Conservation (phyloP, 2,888 invertebrate species). For the Drosophila maculinotata region DNA sequence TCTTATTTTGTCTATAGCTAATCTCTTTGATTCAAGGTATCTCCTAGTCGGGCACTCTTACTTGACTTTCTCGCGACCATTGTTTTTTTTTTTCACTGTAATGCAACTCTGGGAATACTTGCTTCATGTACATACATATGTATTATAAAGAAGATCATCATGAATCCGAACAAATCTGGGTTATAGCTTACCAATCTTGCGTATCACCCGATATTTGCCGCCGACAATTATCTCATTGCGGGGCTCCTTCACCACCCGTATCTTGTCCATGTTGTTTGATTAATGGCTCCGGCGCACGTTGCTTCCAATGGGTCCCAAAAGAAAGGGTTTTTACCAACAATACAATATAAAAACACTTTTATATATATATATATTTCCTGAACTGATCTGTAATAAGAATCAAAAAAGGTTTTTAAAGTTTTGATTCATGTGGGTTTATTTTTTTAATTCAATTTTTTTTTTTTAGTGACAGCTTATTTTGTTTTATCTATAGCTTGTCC, state of each 20-base stretch:
- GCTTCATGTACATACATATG: neutral
- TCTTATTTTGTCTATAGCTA: too few relatives aligned
- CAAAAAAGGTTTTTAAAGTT: constrained; percentile 1
- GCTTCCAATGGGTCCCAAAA: constrained; percentile 10
- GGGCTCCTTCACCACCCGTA: constrained; percentile 82
- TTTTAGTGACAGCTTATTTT: too few relatives aligned
- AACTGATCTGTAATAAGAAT: constrained; percentile 21
- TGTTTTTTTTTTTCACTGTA: too few relatives aligned
- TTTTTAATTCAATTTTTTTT: too few relatives aligned
- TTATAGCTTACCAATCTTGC: constrained; percentile 93
- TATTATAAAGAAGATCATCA: too few relatives aligned
- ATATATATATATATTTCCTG: constrained; percentile 9
- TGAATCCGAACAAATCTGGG: too few relatives aligned
- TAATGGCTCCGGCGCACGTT: constrained; percentile 45
- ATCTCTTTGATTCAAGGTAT: too few relatives aligned
- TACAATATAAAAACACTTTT: constrained; percentile 15
- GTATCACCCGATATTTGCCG: constrained; percentile 96
- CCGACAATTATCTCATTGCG: constrained; percentile 92
- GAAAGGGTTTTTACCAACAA: constrained; percentile 4
- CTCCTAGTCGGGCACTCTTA: too few relatives aligned
- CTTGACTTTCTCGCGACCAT: too few relatives aligned
- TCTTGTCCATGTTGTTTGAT: constrained; percentile 81
- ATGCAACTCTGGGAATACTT: too few relatives aligned
- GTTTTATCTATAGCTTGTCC: too few relatives aligned
- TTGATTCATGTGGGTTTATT: neutral